phyloP scores from a whole-genome alignment of 1,140 invertebrate species.

The Chrysoperla carnea region DNA sequence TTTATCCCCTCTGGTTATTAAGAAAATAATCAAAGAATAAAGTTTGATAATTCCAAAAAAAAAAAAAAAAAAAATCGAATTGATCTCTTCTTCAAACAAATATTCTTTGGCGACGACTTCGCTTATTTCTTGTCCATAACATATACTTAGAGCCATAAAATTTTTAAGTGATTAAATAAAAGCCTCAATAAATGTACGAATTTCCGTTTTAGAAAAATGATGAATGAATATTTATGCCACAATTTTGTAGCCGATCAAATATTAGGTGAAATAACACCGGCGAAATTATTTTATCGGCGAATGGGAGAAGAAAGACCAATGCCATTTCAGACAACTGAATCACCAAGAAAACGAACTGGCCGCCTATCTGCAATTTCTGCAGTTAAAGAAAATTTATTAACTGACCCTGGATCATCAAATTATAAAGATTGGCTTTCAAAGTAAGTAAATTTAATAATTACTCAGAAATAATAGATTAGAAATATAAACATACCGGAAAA shows the following conservation, averaged over 20 bases:
- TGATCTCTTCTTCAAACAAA: too few relatives aligned
- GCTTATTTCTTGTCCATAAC: too few relatives aligned
- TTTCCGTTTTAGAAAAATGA: conserved; percentile 34
- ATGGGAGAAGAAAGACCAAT: conserved; percentile 20
- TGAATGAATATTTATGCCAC: conserved; percentile 54
- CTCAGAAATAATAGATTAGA: too few relatives aligned
- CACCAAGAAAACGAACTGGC: conserved; percentile 2
- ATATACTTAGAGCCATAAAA: too few relatives aligned
- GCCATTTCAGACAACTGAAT: conserved; percentile 6
- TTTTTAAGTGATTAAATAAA: too few relatives aligned
- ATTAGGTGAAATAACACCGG: conserved; percentile 32
- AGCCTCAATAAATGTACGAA: too few relatives aligned
- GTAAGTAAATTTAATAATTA: conserved; percentile 26
- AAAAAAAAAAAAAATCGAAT: too few relatives aligned
- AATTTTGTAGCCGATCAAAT: conserved; percentile 51
- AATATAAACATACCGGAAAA: too few relatives aligned
- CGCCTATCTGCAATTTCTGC: conserved; percentile 14
- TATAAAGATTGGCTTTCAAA: conserved; percentile 50
- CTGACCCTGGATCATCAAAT: conserved; percentile 41
- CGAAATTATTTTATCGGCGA: conserved; percentile 24
- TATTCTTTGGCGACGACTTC: too few relatives aligned
- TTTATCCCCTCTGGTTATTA: too few relatives aligned
- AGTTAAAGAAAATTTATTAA: conserved; percentile 32
- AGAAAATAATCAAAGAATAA: too few relatives aligned
- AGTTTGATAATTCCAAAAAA: too few relatives aligned